A percentile compares a stretch with the other conserved stretches of the same genome.
These are phyloP conservation scores for Phaetusa simplex DNA, from an alignment of 2,113 vertebrate species.

Conservation along the genomic window DNA sequence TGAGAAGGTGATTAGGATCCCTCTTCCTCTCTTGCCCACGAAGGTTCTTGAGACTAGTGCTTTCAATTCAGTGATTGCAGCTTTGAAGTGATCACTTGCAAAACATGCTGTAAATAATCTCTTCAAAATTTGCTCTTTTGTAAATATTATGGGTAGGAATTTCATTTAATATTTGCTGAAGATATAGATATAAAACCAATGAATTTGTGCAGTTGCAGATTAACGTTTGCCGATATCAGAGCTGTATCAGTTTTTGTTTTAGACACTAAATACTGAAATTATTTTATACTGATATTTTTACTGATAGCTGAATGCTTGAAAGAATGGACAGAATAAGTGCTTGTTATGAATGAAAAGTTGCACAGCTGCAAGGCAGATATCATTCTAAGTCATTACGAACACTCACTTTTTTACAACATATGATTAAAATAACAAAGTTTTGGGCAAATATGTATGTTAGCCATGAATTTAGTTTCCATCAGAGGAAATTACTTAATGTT, in stretches of 20 bases:
- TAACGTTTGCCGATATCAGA: neutral
- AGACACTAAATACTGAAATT: neutral
- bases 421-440: neutral
- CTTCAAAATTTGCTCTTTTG: neutral
- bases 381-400: neutral
- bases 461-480: neutral
- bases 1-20: neutral
- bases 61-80: neutral
- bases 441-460: neutral
- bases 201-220: neutral
- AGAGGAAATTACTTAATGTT: neutral
- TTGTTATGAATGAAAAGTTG: neutral
- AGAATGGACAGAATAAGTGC: neutral
- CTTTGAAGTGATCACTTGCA: neutral
- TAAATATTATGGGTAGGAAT: neutral
- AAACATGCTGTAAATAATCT: neutral
- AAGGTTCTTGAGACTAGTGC: neutral
- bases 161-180: neutral
- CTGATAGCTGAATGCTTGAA: neutral
- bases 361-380: neutral
- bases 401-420: neutral
- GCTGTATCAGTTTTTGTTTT: neutral
- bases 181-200: neutral
- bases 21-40: neutral
- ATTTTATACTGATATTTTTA: neutral